A percentile compares a stretch with the other conserved stretches of the same genome.
Conservation (phyloP, 2,113 vertebrate genomes). For the Egretta garzetta region DNA sequence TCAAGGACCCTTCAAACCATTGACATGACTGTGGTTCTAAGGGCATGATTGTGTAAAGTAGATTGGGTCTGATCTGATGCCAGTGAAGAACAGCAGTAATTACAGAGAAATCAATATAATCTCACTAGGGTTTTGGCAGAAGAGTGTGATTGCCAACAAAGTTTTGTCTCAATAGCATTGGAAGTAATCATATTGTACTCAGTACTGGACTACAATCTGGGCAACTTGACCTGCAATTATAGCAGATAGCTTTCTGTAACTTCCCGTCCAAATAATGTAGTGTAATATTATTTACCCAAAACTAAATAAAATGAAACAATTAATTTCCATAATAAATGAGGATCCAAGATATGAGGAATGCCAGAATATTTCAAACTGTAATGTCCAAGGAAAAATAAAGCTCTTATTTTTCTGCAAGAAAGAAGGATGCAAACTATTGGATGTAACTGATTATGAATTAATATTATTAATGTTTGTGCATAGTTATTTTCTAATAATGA, state of each 20-base stretch:
- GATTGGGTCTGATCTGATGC: background rate
- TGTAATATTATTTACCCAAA: background rate
- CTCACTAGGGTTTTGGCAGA: background rate
- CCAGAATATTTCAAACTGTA: background rate
- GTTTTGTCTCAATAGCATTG: background rate
- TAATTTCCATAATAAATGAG: background rate
- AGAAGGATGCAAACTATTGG: background rate
- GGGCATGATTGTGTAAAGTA: background rate
- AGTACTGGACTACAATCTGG: background rate
- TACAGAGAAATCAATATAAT: background rate
- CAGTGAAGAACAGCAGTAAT: background rate
- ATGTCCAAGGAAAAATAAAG: background rate
- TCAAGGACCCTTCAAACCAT: background rate
- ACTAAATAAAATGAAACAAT: background rate
- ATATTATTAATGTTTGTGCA: background rate
- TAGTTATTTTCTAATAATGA: background rate
- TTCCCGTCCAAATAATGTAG: background rate
- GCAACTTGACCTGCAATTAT: background rate
- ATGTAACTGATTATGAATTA: background rate
- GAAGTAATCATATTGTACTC: background rate
- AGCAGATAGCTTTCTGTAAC: background rate
- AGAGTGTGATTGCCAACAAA: background rate
- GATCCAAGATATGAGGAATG: background rate
- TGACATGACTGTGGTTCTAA: background rate
- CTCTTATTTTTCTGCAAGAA: background rate